Conservation (phyloP, 2,113 vertebrate species). For the Lophotis ruficrista region DNA sequence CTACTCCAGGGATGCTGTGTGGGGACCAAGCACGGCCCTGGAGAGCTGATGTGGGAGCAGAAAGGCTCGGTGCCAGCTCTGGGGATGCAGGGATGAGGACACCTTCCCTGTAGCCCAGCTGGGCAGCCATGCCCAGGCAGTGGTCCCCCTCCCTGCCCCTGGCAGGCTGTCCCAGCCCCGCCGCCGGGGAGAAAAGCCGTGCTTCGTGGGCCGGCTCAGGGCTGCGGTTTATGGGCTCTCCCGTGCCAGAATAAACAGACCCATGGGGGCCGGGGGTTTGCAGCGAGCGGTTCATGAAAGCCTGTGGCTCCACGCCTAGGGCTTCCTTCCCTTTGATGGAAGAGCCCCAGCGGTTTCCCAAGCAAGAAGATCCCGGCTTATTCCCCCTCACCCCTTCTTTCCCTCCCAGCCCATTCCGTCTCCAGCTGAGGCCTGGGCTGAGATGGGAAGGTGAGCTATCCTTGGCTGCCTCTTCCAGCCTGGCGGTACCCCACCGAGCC, state of each 20-base stretch:
- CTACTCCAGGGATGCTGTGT: background rate
- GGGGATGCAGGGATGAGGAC: fast-evolving
- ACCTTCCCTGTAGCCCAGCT: background rate
- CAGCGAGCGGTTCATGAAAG: slow-evolving; percentile 4
- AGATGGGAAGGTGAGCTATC: background rate
- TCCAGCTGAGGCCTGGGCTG: background rate
- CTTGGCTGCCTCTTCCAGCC: background rate
- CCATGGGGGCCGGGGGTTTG: background rate
- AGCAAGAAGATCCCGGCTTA: background rate
- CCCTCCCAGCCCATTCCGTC: background rate
- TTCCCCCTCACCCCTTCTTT: background rate
- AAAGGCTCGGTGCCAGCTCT: background rate
- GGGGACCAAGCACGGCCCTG: background rate
- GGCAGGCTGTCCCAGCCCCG: background rate
- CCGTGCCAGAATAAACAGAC: slow-evolving; percentile 29
- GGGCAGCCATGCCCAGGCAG: fast-evolving
- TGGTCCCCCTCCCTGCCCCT: background rate
- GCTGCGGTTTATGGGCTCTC: background rate
- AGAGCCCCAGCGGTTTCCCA: background rate
- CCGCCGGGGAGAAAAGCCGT: background rate
- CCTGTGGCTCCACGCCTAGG: background rate
- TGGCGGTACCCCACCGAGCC: background rate
- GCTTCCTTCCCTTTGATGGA: slow-evolving; percentile 44
- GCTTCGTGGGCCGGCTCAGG: fast-evolving
- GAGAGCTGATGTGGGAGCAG: background rate